Evolutionary conservation across 2,797 vertebrate genomes (phyloP).

Genomic region (Acanthiza pusilla): DNA sequence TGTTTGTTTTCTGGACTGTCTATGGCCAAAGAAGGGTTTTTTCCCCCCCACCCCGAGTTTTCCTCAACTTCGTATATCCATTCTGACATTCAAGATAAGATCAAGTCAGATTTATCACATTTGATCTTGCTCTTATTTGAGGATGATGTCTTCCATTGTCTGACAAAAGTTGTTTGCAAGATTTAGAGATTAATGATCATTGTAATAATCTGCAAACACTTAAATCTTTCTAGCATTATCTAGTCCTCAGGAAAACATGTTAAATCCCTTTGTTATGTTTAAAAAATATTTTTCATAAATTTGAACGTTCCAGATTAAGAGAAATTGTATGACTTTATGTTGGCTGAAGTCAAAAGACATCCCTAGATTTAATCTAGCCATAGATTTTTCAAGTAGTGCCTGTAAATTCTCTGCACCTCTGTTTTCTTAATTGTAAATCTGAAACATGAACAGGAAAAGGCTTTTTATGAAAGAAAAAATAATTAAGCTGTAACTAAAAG

Average conservation of each 20-base stretch:
- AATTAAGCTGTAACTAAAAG: background rate
- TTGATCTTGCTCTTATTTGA: background rate
- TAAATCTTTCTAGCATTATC: background rate
- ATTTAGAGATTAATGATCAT: background rate
- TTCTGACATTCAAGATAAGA: background rate
- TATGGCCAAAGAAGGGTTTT: background rate
- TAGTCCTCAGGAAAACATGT: background rate
- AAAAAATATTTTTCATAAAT: background rate
- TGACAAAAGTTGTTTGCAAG: background rate
- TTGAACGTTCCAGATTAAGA: background rate
- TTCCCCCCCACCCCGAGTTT: background rate
- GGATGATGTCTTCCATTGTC: background rate
- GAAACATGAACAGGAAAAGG: background rate
- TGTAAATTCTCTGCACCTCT: background rate
- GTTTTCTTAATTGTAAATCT: background rate
- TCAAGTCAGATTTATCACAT: background rate
- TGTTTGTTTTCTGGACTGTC: background rate
- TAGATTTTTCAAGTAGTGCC: background rate
- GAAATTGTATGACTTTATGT: background rate
- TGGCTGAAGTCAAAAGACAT: background rate
- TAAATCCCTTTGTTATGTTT: background rate
- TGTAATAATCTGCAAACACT: background rate
- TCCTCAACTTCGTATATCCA: background rate
- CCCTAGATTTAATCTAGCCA: background rate
- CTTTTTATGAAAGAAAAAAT: background rate